Evolutionary conservation across 2,797 vertebrate genomes (phyloP), one percentile per base, ranked within the genome.

Genomic region (Heliangelus exortis): DNA sequence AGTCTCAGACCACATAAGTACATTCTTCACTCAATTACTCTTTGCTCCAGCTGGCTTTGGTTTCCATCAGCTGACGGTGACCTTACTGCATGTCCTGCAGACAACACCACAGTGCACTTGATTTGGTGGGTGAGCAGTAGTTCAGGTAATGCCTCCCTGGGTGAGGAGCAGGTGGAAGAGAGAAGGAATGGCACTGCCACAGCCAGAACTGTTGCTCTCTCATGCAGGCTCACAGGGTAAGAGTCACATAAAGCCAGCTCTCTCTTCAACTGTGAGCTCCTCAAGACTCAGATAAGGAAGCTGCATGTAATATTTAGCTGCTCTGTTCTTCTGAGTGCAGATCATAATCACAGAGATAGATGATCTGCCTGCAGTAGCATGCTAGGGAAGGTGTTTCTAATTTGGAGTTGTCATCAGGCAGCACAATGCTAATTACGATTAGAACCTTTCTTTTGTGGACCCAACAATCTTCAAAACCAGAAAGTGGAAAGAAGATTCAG

Each of bases 1-100:
- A 88, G 41, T 92, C 43, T 47, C 50, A 29, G 47, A 33, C 17
- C 20, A 8, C 31, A 17, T 7, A 58, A 75, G 34, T 65, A n/a
- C 20, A 36, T 25, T 31, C 10, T 26, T 61, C 16, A 5, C 6
- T 29, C 84, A 87, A n/a, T 74, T 43, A 16, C 23, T 86, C 15
- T 28, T 53, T 57, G 39, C 76, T 94, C 34, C 45, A 80, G 28
- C 45, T 85, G 71, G 36, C 31, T 93, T 82, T 80, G 8, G 20
- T 82, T 94, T 80, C 33, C 22, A 13, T 61, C 28, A 41, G 31
- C 22, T 58, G 66, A 31, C 0, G 0, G 10, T 89, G 82, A 65
- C 74, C 47, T 94, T 66, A 65, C 59, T 51, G 31, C 9, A 0
- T 6, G 53, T 76, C 39, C 51, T 82, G 65, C n/a, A 15, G 19